Evolutionary conservation across 35 echinoderm and acorn worm species (phyloP).

Genomic region (Heliocidaris tuberculata): DNA sequence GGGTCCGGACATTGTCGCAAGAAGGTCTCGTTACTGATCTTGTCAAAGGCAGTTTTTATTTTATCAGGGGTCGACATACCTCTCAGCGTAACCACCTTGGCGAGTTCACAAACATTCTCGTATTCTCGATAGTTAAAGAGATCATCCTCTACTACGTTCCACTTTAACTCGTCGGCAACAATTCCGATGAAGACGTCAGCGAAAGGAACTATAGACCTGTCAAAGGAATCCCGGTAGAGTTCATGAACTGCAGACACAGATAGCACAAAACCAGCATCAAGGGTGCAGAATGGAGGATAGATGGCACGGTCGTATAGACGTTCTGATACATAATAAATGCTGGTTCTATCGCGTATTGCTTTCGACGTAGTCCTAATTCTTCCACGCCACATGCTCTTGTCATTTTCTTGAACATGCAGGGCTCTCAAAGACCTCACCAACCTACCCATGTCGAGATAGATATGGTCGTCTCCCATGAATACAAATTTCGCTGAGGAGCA

Average conservation of each 20-base stretch:
- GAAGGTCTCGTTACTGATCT: conserved; percentile 70
- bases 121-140: conserved; percentile 66
- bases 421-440: conserved; percentile 62
- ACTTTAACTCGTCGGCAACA: conserved; percentile 59
- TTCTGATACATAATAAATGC: conserved; percentile 64
- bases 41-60: conserved; percentile 54
- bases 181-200: conserved; percentile 70
- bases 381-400: conserved; percentile 71
- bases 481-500: conserved; percentile 67
- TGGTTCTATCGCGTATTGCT: conserved; percentile 60
- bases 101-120: conserved; percentile 65
- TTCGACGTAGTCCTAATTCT: conserved; percentile 50
- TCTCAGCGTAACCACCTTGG: conserved; percentile 65
- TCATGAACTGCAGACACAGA: conserved; percentile 54
- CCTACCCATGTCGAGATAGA: conserved; percentile 68
- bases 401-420: conserved; percentile 53
- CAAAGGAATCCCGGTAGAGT: conserved; percentile 55
- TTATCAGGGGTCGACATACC: conserved; percentile 61
- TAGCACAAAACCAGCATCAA: conserved; percentile 75
- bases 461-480: conserved; percentile 77
- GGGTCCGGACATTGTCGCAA: conserved; percentile 73
- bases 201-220: conserved; percentile 69
- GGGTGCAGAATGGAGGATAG: conserved; percentile 86
- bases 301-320: conserved; percentile 32
- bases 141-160: conserved; percentile 60